Percentiles rank a stretch among this genome's conserved stretches.
These are phyloP conservation scores for Agonopterix alstromeriana DNA, from an alignment of 2,888 invertebrate species.

Conservation along the genomic window DNA sequence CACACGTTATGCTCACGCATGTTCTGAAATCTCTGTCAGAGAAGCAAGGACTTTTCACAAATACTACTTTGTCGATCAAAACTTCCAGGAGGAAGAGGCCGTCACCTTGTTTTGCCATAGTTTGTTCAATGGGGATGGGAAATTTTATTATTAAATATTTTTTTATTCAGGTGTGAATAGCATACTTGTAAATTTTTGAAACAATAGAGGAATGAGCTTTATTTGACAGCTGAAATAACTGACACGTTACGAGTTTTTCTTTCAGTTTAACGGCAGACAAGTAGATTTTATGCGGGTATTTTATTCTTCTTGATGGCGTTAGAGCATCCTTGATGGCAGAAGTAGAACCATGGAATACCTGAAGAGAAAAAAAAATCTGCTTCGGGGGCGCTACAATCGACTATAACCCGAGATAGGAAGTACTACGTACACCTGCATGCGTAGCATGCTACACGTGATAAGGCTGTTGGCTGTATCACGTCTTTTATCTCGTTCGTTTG, in stretches of 20 bases:
- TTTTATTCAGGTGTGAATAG: slow-evolving; percentile 10
- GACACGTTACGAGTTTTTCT: not conserved
- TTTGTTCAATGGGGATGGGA: slow-evolving; percentile 46
- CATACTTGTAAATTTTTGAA: slow-evolving; percentile 31
- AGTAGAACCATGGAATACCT: no score
- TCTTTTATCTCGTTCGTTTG: no score
- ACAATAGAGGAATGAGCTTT: slow-evolving; percentile 13
- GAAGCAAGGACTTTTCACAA: slow-evolving; percentile 57
- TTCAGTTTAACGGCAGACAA: not conserved
- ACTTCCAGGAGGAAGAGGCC: slow-evolving; percentile 80
- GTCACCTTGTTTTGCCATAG: slow-evolving; percentile 66
- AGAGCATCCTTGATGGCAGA: no score
- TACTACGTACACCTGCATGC: no score
- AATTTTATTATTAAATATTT: slow-evolving; percentile 23
- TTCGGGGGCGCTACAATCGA: no score
- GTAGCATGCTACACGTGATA: no score
- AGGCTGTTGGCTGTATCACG: no score
- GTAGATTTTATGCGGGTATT: no score
- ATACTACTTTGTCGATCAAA: slow-evolving; percentile 72
- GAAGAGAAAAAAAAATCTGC: no score
- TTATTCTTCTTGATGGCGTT: no score
- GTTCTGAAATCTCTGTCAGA: slow-evolving; percentile 71
- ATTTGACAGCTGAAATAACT: not conserved
- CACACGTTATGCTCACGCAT: slow-evolving; percentile 78
- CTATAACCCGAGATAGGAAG: no score